These are phyloP conservation scores for Rhogogaster chlorosoma DNA, from an alignment of 2,888 invertebrate species.

Conservation along the genomic window DNA sequence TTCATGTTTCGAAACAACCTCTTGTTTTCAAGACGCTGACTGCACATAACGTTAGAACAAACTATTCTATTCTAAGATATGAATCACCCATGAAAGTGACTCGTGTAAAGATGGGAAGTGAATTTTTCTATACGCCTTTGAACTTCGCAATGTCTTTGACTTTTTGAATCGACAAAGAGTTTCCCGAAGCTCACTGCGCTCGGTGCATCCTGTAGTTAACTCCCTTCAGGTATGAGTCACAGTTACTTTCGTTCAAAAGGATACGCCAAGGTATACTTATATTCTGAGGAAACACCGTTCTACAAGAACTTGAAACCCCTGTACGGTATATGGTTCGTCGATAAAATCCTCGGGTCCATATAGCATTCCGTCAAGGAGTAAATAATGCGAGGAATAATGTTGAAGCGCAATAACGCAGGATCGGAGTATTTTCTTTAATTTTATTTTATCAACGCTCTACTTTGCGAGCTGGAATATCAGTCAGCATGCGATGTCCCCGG, in stretches of 20 bases:
- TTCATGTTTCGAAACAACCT: neutral
- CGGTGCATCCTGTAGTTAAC: slow-evolving; percentile 1
- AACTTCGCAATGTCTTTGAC: slow-evolving; percentile 18
- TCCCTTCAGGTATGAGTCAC: neutral
- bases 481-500: neutral
- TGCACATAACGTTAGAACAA: neutral
- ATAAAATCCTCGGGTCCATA: neutral
- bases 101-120: neutral
- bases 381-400: neutral
- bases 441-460: neutral
- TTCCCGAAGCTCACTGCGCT: neutral
- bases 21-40: neutral
- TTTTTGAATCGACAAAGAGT: neutral
- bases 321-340: neutral
- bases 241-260: slow-evolving; percentile 10
- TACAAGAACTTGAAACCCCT: neutral
- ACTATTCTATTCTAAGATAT: neutral
- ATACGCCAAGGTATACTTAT: neutral
- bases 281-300: neutral
- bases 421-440: neutral
- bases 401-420: neutral
- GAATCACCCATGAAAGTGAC: neutral
- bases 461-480: neutral
- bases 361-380: neutral
- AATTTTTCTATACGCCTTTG: slow-evolving; percentile 27